These are phyloP conservation scores for Bathybates hornii DNA, from an alignment of 2,113 vertebrate species.

Conservation along the genomic window DNA sequence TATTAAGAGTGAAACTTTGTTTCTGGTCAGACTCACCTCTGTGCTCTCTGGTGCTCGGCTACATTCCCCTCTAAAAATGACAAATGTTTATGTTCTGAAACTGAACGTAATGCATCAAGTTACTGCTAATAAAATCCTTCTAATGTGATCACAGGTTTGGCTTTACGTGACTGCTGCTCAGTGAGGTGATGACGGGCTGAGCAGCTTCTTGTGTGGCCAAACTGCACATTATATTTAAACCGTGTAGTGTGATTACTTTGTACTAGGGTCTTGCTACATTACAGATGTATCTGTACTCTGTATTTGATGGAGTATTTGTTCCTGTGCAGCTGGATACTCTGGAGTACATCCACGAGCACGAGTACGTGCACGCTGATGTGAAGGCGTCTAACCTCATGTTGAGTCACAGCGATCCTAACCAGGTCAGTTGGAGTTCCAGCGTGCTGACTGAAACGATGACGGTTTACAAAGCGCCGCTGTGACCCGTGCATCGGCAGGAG, in stretches of 20 bases:
- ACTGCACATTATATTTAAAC: not conserved
- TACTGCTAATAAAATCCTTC: not conserved
- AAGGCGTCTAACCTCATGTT: slow-evolving; percentile 95
- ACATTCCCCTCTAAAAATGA: rapidly evolving
- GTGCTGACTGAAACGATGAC: not conserved
- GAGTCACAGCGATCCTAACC: slow-evolving; percentile 82
- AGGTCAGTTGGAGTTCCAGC: slow-evolving; percentile 73
- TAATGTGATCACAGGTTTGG: not conserved
- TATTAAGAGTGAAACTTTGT: not conserved
- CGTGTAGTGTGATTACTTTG: not conserved
- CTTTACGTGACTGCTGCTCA: not conserved
- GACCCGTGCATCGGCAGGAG: not conserved
- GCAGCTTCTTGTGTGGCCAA: not conserved
- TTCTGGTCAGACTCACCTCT: not conserved
- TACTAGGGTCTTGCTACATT: not conserved
- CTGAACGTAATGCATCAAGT: not conserved
- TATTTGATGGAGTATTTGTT: not conserved
- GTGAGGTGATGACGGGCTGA: not conserved
- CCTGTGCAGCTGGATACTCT: slow-evolving; percentile 82
- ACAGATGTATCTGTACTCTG: not conserved
- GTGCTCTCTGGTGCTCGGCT: not conserved
- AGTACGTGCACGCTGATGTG: slow-evolving; percentile 94
- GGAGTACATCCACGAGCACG: slow-evolving; percentile 92
- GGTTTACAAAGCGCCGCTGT: not conserved
- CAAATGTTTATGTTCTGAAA: not conserved